Percentiles rank a stretch among this genome's conserved stretches.
phyloP scores from a whole-genome alignment of 2,797 vertebrate genomes.

The Natrix natrix region DNA sequence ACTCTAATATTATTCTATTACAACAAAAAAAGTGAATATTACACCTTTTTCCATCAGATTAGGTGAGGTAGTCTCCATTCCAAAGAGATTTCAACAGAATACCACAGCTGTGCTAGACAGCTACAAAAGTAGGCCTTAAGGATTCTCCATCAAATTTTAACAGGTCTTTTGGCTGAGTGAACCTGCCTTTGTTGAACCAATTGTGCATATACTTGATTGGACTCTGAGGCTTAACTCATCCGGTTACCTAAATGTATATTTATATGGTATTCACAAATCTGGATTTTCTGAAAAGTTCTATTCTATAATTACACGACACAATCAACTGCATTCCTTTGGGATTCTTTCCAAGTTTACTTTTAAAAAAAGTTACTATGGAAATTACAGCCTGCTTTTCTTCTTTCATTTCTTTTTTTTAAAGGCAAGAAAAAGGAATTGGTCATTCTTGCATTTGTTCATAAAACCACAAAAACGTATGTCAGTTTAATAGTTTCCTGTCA shows the following conservation, averaged over 20 bases:
- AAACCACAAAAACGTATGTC: slow-evolving; percentile 75
- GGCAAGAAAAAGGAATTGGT: slow-evolving; percentile 41
- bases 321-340: slow-evolving; percentile 63
- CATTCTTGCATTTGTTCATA: slow-evolving; percentile 66
- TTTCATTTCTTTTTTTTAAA: slow-evolving; percentile 34
- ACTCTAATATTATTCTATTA: not conserved
- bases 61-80: slow-evolving; percentile 49
- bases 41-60: slow-evolving; percentile 31
- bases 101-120: slow-evolving; percentile 49
- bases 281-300: slow-evolving; percentile 46
- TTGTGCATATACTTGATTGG: slow-evolving; percentile 22
- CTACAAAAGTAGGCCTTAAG: not conserved
- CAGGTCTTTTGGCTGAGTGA: slow-evolving; percentile 45
- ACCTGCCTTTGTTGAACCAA: slow-evolving; percentile 22
- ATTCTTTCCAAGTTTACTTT: slow-evolving; percentile 71
- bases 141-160: slow-evolving; percentile 34
- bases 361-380: slow-evolving; percentile 71
- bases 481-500: slow-evolving; percentile 73
- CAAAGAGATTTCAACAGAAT: slow-evolving; percentile 52
- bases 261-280: slow-evolving; percentile 59
- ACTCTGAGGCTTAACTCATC: slow-evolving; percentile 41
- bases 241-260: slow-evolving; percentile 48
- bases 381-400: slow-evolving; percentile 57
- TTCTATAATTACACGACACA: slow-evolving; percentile 61
- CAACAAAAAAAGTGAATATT: slow-evolving; percentile 30